Evolutionary conservation across 2,797 vertebrate species (phyloP).

Genomic region (Spheniscus humboldti): DNA sequence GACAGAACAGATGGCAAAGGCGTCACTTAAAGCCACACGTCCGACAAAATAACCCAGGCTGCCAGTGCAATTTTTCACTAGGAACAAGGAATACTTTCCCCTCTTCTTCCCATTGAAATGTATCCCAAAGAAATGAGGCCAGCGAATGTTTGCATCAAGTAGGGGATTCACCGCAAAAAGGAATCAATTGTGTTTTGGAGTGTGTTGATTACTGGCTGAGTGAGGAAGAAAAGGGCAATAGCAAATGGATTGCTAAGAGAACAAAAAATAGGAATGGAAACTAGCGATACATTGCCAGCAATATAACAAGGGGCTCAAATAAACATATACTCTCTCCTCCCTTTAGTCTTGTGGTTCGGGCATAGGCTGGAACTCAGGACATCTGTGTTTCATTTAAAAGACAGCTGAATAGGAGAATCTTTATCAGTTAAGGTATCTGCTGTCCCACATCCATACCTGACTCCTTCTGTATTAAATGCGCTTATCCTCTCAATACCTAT

Average conservation of each 20-base stretch:
- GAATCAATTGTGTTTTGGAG: conserved; percentile 6
- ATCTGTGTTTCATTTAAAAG: background rate
- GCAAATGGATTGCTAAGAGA: background rate
- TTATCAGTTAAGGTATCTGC: background rate
- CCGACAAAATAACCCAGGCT: conserved; percentile 60
- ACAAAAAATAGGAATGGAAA: conserved; percentile 44
- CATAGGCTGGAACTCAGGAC: background rate
- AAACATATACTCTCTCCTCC: background rate
- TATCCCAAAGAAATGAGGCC: conserved; percentile 13
- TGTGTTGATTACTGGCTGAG: background rate
- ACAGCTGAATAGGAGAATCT: background rate
- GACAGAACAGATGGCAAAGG: conserved; percentile 69
- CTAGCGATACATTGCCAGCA: background rate
- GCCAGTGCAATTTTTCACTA: conserved; percentile 25
- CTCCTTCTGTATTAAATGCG: background rate
- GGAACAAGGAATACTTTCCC: conserved; percentile 55
- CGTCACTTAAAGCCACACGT: conserved; percentile 63
- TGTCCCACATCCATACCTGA: background rate
- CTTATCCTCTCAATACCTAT: background rate
- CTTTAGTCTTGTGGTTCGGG: background rate
- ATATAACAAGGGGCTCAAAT: background rate
- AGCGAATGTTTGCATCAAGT: background rate
- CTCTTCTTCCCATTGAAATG: conserved; percentile 27
- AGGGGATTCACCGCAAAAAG: conserved; percentile 3
- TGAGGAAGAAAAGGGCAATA: background rate